Evolutionary conservation across 2,113 vertebrate species (phyloP).

Genomic region (Setophaga petechia): DNA sequence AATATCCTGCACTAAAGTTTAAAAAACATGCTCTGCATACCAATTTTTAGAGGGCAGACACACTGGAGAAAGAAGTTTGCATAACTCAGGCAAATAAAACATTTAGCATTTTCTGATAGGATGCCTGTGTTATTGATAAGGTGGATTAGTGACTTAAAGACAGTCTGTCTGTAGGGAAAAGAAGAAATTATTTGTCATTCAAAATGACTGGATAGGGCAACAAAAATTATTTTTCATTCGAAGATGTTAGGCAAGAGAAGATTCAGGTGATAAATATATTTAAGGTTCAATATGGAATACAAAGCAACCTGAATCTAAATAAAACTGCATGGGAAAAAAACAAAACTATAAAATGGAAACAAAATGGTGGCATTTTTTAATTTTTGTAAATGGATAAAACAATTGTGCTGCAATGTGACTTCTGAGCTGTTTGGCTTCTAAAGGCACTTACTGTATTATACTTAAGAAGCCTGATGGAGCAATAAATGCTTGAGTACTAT

Average conservation of each 20-base stretch:
- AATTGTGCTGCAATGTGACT: not conserved
- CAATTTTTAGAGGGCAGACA: not conserved
- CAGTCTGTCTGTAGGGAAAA: not conserved
- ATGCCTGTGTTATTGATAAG: not conserved
- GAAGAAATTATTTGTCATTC: not conserved
- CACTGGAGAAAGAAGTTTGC: not conserved
- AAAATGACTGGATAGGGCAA: not conserved
- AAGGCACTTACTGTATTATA: not conserved
- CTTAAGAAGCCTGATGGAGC: not conserved
- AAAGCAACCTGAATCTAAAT: not conserved
- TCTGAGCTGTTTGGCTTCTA: not conserved
- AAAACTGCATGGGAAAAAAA: not conserved
- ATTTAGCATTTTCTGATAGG: not conserved
- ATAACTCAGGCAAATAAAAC: conserved; percentile 4
- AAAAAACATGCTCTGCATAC: not conserved
- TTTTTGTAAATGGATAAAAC: not conserved
- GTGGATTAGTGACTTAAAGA: not conserved
- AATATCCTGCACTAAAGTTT: not conserved
- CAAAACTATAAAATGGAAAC: not conserved
- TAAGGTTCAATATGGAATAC: not conserved
- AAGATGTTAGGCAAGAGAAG: not conserved
- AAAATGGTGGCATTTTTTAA: not conserved
- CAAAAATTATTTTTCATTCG: conserved; percentile 10
- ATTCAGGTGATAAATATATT: not conserved
- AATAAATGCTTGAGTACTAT: not conserved